These are phyloP conservation scores for Pollenia labialis DNA, from an alignment of 2,888 invertebrate species.

Conservation along the genomic window DNA sequence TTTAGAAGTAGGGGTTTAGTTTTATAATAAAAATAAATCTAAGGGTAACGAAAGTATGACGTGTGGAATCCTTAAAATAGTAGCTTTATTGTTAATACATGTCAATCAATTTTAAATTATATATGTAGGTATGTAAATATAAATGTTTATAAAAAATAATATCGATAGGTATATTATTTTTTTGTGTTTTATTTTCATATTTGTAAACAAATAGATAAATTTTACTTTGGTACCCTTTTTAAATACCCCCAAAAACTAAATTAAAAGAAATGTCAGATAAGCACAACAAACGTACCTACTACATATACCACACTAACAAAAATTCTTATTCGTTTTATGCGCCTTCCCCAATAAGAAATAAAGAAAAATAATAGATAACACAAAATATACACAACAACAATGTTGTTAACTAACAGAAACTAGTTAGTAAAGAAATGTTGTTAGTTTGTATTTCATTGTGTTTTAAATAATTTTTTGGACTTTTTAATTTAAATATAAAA, in stretches of 20 bases:
- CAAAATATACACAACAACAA: conserved; percentile 14
- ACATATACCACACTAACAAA: conserved; percentile 31
- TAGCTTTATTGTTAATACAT: too few relatives aligned
- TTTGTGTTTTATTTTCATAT: conserved; percentile 17
- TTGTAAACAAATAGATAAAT: conserved; percentile 60
- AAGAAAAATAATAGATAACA: conserved; percentile 15
- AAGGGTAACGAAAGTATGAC: too few relatives aligned
- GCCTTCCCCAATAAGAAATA: conserved; percentile 67
- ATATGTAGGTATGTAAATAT: neutral
- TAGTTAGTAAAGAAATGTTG: too few relatives aligned
- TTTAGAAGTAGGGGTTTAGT: too few relatives aligned
- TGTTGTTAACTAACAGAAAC: conserved; percentile 15
- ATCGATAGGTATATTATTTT: neutral
- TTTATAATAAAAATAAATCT: too few relatives aligned
- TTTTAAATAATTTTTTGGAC: too few relatives aligned
- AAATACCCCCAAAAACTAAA: conserved; percentile 6
- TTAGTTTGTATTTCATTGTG: too few relatives aligned
- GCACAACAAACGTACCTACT: conserved; percentile 49
- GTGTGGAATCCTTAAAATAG: too few relatives aligned
- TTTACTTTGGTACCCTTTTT: neutral
- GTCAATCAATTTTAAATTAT: neutral
- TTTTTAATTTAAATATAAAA: too few relatives aligned
- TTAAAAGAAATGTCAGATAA: conserved; percentile 59
- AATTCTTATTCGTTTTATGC: conserved; percentile 29
- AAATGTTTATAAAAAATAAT: neutral